Base-by-base conservation (phyloP, 1,140 invertebrate species). In the Rhizoglyphus robini region DNA sequence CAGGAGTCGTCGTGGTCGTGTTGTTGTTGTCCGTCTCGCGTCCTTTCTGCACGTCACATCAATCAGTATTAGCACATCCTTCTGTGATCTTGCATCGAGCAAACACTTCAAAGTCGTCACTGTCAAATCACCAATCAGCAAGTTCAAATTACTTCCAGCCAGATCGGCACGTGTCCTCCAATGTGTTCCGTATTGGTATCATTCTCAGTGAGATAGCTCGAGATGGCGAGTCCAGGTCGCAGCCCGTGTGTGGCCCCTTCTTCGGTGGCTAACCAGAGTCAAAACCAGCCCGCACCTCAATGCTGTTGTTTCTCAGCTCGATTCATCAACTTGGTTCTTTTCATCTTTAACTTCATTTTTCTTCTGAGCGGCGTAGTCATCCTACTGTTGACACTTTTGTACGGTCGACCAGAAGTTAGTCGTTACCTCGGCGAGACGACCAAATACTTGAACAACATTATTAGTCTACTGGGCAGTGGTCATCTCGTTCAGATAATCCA, bases 331-430 rank as follows among this genome's bases (percentile, higher is more conserved):
- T 47, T 49, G 1, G 20, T 65, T 11, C 58, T 65, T 1, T 65
- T 65, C 27, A 66, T 65, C 20, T 65, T 65, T 29, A 65, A 65
- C 29, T 65, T 65, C 30, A 65, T 65, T 2, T 60, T 65, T 31
- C 18, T 65, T 27, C 20, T 46, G 1, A 36, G 30, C 23, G 64
- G 64, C 13, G 20, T 60, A 15, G 18, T 66, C 11, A 65, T 65
- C 3, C 38, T 65, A 46, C 15, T 65, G 5, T 23, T 60, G 11
- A 65, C 64, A 2, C 11, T 65, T 8, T 4, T 62, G 15, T 65
- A 65, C 27, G 51, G 64, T 1, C 29, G 27, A 1, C 51, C 51
- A 11, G 30, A 59, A 20, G 46, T 60, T 13, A 36, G 27, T 4
- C 61, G 29, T 15, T 49, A 59, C 30, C 23, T 57, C 1, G 64